Conservation (phyloP, 35 echinoderm and acorn worm species). For the Antedon bifida region DNA sequence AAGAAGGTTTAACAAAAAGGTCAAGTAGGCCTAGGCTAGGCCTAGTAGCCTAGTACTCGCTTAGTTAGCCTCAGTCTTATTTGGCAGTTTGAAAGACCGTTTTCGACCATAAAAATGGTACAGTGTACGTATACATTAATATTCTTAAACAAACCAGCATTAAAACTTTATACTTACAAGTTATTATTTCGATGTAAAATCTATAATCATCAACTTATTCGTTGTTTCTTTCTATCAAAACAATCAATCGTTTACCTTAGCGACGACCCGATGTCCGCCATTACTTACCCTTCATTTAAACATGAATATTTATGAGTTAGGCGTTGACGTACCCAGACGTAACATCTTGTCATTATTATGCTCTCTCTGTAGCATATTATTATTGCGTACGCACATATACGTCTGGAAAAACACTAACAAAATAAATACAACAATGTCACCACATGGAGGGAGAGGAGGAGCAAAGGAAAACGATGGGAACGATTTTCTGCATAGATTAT, state of each 20-base stretch:
- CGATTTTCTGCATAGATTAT: neutral
- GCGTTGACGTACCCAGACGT: neutral
- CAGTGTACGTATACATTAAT: too few species aligned
- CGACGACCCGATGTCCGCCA: neutral
- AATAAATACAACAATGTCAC: neutral
- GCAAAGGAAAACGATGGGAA: neutral
- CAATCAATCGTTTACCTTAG: neutral
- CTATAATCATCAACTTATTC: neutral
- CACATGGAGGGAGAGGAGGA: neutral
- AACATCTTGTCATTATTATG: neutral
- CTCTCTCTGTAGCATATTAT: neutral
- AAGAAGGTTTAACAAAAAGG: too few species aligned
- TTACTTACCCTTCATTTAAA: neutral
- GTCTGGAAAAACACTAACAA: neutral
- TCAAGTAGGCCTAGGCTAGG: neutral
- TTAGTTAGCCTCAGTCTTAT: too few species aligned
- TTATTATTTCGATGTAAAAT: too few species aligned
- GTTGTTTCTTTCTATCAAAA: neutral
- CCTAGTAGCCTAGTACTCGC: neutral
- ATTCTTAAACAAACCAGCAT: too few species aligned
- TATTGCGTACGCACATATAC: neutral
- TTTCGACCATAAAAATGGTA: too few species aligned
- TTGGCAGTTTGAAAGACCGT: too few species aligned
- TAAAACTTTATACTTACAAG: too few species aligned
- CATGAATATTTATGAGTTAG: neutral